phyloP scores from a whole-genome alignment of 1,140 invertebrate genomes.

The Odontomachus brunneus region DNA sequence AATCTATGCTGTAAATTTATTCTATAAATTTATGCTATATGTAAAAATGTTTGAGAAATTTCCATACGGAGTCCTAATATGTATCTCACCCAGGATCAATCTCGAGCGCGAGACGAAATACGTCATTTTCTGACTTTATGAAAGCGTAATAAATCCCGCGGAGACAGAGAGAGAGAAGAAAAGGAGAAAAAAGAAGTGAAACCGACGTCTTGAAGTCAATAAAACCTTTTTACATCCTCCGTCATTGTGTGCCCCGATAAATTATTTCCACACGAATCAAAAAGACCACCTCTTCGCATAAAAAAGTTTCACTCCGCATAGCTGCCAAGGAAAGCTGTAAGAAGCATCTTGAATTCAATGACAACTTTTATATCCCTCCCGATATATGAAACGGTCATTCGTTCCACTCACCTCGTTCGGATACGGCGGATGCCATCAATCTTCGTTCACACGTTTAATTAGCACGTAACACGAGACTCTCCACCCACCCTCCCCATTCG shows the following conservation, averaged over 20 bases:
- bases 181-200: not conserved
- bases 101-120: not conserved
- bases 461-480: not conserved
- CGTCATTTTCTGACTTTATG: conserved; percentile 32
- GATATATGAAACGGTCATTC: conserved; percentile 10
- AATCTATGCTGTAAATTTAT: too few relatives aligned
- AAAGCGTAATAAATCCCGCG: conserved; percentile 38
- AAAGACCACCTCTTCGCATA: not conserved
- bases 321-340: not conserved
- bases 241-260: conserved; percentile 24
- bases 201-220: conserved; percentile 25
- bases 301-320: conserved; percentile 10
- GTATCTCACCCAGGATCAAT: conserved; percentile 8
- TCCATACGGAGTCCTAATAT: too few relatives aligned
- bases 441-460: conserved; percentile 33
- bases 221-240: conserved; percentile 38
- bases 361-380: conserved; percentile 10
- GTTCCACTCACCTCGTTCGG: not conserved
- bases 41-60: too few relatives aligned
- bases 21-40: too few relatives aligned
- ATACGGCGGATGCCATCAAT: not conserved
- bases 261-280: conserved; percentile 43
- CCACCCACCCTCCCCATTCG: too few relatives aligned
- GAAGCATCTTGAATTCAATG: conserved; percentile 15
- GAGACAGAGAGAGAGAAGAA: not conserved